Conservation (phyloP, 2,888 invertebrate species). For the Cantharis nigra region DNA sequence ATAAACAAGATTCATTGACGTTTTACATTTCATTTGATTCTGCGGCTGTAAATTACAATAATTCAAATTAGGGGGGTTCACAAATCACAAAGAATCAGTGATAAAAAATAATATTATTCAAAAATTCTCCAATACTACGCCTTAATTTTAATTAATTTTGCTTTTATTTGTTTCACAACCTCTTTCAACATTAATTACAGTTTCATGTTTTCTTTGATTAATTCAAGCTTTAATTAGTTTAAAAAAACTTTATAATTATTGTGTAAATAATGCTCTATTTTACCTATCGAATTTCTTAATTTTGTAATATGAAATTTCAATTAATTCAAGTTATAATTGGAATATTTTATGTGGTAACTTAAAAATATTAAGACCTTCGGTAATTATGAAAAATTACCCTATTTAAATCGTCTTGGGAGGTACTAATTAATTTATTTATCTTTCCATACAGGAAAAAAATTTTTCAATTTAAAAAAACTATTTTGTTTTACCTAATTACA, state of each 20-base stretch:
- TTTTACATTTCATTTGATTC: slow-evolving; percentile 8
- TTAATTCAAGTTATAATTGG: not conserved
- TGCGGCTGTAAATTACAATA: not conserved
- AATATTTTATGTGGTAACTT: not conserved
- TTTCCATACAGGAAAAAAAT: slow-evolving; percentile 2
- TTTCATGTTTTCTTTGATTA: not conserved
- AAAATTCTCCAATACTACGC: not conserved
- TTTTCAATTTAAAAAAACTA: not conserved
- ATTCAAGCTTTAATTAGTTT: not conserved
- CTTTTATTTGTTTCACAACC: not conserved
- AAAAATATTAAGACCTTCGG: not conserved
- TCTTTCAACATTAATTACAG: not conserved
- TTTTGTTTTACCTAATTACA: not conserved
- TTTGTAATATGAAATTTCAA: not conserved
- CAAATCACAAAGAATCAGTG: not conserved
- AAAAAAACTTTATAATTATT: not conserved
- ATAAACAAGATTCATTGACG: slow-evolving; percentile 13
- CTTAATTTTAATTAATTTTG: not conserved
- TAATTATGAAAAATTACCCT: slow-evolving; percentile 37
- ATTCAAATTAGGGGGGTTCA: not conserved
- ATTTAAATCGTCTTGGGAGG: slow-evolving; percentile 41
- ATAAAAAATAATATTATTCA: not conserved
- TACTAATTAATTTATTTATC: slow-evolving; percentile 41
- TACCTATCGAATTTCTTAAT: not conserved
- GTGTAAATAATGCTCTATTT: not conserved